Base-by-base conservation (phyloP, 2,888 invertebrate genomes). In the Steinernema carpocapsae region DNA sequence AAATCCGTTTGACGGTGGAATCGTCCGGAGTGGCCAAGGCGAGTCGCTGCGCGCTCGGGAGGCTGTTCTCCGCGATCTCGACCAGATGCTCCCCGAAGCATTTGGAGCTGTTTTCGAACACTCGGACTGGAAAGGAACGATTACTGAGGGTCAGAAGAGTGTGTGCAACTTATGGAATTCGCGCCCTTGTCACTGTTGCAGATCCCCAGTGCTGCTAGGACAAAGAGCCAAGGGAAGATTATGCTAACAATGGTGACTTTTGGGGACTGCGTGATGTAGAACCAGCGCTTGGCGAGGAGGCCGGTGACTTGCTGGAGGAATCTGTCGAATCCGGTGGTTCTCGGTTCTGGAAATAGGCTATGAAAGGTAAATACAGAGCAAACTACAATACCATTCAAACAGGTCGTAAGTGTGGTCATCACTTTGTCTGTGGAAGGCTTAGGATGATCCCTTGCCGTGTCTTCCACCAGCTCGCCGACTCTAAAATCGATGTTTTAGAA, bases 401-500 rank as follows among this genome's bases (percentile, higher is more conserved):
- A 26, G n/a, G 26, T 64, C 17, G 64, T 32, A 6, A 64, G 64
- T 7, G 64, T 64, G 32, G 12, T 17, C 26, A 26, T 26, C 3
- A 42, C 32, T 59, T 59, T 72, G 45, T 32, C 59, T 43, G 19
- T 52, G 56, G 48, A 26, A 17, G 46, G 59, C 19, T 37, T 77
- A 76, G 12, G 24, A 29, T 0, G 75, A 59, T 19, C 19, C 52
- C 24, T n/a, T 17, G 32, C 29, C 17, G 22, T 64, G 37, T 64
- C 64, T 17, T 80, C 81, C 10, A 76, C 81, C 56, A 81, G 42
- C 64, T 81, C 81, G 10, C 80, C 82, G 14, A 81, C 81, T 71
- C 82, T 80, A 71, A 70, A 75, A 71, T 4, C 14, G 10, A 37
- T 3, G 4, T 7, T 7, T 32, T 64, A 24, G 29, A 32, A 4